phyloP scores from a whole-genome alignment of 1,140 invertebrate species.

The Ceratina japonica region DNA sequence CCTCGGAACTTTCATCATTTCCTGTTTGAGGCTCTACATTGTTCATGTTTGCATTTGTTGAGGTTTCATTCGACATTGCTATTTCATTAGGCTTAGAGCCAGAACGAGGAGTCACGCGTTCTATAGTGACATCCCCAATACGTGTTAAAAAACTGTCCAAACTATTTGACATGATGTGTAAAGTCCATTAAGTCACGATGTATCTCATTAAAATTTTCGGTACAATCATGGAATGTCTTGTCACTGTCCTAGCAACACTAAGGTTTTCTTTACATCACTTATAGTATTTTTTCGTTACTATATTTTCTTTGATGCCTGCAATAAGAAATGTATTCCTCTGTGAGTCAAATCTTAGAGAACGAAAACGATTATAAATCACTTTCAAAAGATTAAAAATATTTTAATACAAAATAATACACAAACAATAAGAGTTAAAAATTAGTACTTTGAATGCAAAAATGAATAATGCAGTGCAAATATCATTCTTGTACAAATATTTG shows the following conservation, averaged over 20 bases:
- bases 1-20: constrained; percentile 73
- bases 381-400: constrained; percentile 6
- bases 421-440: neutral
- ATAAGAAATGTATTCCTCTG: constrained; percentile 46
- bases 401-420: neutral
- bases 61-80: constrained; percentile 51
- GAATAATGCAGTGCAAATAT: neutral
- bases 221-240: constrained; percentile 59
- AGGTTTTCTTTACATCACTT: constrained; percentile 39
- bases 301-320: constrained; percentile 46
- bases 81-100: constrained; percentile 59
- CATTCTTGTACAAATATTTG: constrained; percentile 11
- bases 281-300: constrained; percentile 52
- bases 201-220: constrained; percentile 44
- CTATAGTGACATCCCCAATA: constrained; percentile 81
- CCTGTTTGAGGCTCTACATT: constrained; percentile 56
- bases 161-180: constrained; percentile 76
- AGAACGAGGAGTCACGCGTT: constrained; percentile 74
- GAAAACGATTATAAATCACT: neutral
- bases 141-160: constrained; percentile 77
- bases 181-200: constrained; percentile 53
- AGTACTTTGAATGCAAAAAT: neutral
- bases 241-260: constrained; percentile 52
- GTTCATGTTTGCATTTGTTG: constrained; percentile 56
- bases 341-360: neutral